Percentiles rank a stretch among this genome's conserved stretches.
Evolutionary conservation across 1,140 invertebrate genomes (phyloP).

Genomic region (Plodia interpunctella): DNA sequence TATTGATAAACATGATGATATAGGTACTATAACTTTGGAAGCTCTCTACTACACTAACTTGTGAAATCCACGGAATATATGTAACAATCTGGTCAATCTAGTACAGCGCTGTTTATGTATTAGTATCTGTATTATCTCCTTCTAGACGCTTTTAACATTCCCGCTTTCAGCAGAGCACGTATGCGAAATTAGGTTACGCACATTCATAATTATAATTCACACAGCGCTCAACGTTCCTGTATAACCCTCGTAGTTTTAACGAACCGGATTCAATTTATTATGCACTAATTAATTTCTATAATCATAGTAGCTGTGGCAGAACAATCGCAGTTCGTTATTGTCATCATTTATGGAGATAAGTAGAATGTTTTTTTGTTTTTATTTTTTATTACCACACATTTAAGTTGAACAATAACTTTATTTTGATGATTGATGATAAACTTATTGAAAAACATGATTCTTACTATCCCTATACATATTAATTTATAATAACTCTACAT

Average conservation of each 20-base stretch:
- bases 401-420: background rate
- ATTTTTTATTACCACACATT: background rate
- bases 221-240: background rate
- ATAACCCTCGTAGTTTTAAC: background rate
- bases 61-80: too few relatives aligned
- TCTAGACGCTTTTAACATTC: background rate
- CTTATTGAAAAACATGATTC: too few relatives aligned
- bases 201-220: background rate
- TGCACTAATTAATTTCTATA: background rate
- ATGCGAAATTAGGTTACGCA: constrained; percentile 5
- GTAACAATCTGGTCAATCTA: too few relatives aligned
- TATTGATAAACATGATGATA: too few relatives aligned
- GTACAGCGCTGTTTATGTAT: too few relatives aligned
- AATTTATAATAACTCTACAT: too few relatives aligned
- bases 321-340: background rate
- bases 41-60: too few relatives aligned
- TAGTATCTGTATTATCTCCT: too few relatives aligned
- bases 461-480: too few relatives aligned
- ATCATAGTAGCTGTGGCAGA: background rate
- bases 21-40: too few relatives aligned
- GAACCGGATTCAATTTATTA: background rate
- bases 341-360: background rate
- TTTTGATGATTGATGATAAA: too few relatives aligned
- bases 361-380: too few relatives aligned
- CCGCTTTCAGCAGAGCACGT: background rate